Evolutionary conservation across 2,888 invertebrate species (phyloP), one percentile per base, ranked within the genome.

Genomic region (Azorinus chamasolen): DNA sequence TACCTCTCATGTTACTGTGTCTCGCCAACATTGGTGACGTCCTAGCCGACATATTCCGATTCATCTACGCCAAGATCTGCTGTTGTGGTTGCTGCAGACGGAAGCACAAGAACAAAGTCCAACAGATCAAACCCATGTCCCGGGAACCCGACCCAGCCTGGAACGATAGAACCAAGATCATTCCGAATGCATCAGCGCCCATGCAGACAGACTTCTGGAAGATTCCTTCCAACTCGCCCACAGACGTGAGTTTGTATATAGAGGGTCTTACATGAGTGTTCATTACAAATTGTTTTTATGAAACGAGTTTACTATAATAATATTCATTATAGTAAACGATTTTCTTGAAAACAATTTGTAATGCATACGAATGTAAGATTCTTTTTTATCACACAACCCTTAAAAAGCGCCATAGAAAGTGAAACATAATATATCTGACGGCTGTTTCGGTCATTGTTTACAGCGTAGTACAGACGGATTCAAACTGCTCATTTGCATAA

Each of bases 11-110:
- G 94, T 88, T 94, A 61, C 87, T 94, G 25, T 94, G 93, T 77
- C 87, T 94, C 77, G 94, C 94, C 1, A 94, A 94, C 84, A 93
- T 94, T 64, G 94, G 94, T 22, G 94, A 94, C 81, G 93, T 93
- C 22, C 87, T 94, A 75, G 94, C 94, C 8, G 93, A 94, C 86
- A 90, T 94, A 14, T 94, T 94, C 89, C 92, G 94, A 46, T 93
- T 93, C 83, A 89, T 94, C 74, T 94, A 94, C 85, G 91, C 93
- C 77, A 93, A 90, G 79, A 86, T 91, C 45, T 92, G 91, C 79
- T 92, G 91, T 83, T 92, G 91, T 68, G 92, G 92, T 1, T 92
- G 92, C 81, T 91, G 90, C 61, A 71, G 89, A 43, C 83, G 85
- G 59, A 88, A 86, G 27, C 64, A 66, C 46, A 75, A 65, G 61